Evolutionary conservation across 1,140 invertebrate genomes (phyloP), one percentile per base, ranked within the genome.

Genomic region (Hyles euphorbiae): DNA sequence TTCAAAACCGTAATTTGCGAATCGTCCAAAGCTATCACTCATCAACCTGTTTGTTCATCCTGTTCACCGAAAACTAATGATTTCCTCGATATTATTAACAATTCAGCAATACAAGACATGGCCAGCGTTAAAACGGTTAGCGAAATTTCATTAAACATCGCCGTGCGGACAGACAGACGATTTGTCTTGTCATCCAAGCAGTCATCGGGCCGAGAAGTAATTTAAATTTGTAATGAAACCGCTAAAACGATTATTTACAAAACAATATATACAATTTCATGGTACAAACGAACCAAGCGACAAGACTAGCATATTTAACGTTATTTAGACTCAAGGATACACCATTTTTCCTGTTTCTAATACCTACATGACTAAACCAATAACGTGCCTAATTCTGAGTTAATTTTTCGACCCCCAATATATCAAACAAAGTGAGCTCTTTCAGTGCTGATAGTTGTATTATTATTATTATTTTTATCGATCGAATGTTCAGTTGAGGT

Each of bases 171-270:
- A 46, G 59, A 60, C 54, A 49, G 65, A 66, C 70, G 57, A 74
- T 77, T 77, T 74, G 74, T 77, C 72, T 72, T 77, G 65, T 74
- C 72, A 70, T 64, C 68, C 65, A 48, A 66, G 62, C 61, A 68
- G 68, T 64, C 67, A 66, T 72, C 63, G 63, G 60, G 58, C 67
- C 52, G 52, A 67, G 58, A 67, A 68, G 67, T 72, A 72, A 79
- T 78, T 73, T 74, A 67, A 76, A 76, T 81, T 71, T 72, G 67
- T 75, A 76, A 81, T 81, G 60, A 65, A 71, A 70, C 72, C 62
- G 67, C 58, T 54, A 59, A 60, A 58, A 63, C 44, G 47, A 64
- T 66, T 67, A 64, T 66, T 67, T 57, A 32, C 34, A 53, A 34
- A 58, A 58, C 36, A 54, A 44, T n/a, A 11, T 5, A n/a, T 7